phyloP scores from a whole-genome alignment of 2,888 invertebrate genomes.

The Scelioninae gen. 1 region DNA sequence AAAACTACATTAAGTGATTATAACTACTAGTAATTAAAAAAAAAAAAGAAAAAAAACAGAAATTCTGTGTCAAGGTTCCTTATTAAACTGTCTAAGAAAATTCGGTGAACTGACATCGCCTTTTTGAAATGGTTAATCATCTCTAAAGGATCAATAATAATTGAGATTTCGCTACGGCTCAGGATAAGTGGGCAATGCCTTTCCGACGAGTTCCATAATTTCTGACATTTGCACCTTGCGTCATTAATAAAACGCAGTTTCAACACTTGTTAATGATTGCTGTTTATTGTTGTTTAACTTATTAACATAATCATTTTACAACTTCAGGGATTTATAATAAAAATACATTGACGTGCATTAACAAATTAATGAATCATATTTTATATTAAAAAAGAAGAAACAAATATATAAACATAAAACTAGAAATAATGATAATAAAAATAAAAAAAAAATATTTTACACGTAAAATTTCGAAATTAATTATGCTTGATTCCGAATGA shows the following conservation, averaged over 20 bases:
- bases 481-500: not conserved
- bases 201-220: conserved; percentile 19
- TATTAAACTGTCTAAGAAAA: not conserved
- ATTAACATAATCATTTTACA: not conserved
- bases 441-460: not conserved
- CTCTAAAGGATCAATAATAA: conserved; percentile 2
- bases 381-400: not conserved
- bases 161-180: not conserved
- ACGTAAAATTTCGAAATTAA: not conserved
- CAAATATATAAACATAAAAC: too few relatives aligned
- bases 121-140: conserved; percentile 11
- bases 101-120: conserved; percentile 1
- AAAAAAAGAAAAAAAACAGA: not conserved
- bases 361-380: not conserved
- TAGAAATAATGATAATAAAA: not conserved
- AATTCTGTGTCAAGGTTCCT: conserved; percentile 1
- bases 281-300: conserved; percentile 19
- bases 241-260: conserved; percentile 40
- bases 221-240: conserved; percentile 36
- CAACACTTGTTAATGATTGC: conserved; percentile 31
- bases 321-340: not conserved
- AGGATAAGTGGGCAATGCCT: conserved; percentile 6
- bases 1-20: too few relatives aligned
- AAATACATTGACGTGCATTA: not conserved
- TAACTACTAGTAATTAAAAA: not conserved